Evolutionary conservation across 2,888 invertebrate genomes (phyloP), one percentile per base, ranked within the genome.

Genomic region (Hemistola chrysoprasaria): DNA sequence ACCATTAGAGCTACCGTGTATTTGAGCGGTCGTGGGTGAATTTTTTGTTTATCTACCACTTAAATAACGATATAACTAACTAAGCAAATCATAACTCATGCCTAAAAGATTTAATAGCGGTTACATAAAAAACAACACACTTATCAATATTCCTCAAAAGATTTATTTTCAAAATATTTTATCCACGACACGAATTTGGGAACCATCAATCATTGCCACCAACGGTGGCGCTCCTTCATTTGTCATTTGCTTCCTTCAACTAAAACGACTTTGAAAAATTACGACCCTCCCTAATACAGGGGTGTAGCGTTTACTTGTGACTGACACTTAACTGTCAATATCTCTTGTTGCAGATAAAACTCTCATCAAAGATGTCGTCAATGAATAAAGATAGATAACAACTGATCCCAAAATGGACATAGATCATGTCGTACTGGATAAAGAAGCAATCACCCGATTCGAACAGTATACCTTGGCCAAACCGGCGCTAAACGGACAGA

Each of bases 391-490:
- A 60, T 66, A 67, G 63, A 68, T 82, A 79, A 74, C 66, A 60
- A 61, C 50, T 50, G 52, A 47, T 27, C 53, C 28, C 36, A 72
- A 78, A 69, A 88, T 88, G 88, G 88, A 88, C 68, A 81, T 83
- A 65, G 84, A 84, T 76, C 84, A 87, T 79, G 82, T 80, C 54
- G 81, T 83, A 55, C 76, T 87, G 71, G 88, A 87, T 70, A 88
- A 87, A 74, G 88, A 88, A 75, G 77, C 85, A 61, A 87, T 87
- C 78, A 84, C 70, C 66, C 81, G 87, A 57, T 88, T 86, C 60
- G 89, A 88, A 65, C 88, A 88, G 66, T 88, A 88, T 65, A 81
- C 86, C 57, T 69, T 87, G 72, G 79, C 87, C 59, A 90, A 88
- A 67, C 81, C 89, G 43, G 64, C 81, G 47, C 73, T 87, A 65